Evolutionary conservation across 2,888 invertebrate species (phyloP).

Genomic region (Kryphioiulus occultus): DNA sequence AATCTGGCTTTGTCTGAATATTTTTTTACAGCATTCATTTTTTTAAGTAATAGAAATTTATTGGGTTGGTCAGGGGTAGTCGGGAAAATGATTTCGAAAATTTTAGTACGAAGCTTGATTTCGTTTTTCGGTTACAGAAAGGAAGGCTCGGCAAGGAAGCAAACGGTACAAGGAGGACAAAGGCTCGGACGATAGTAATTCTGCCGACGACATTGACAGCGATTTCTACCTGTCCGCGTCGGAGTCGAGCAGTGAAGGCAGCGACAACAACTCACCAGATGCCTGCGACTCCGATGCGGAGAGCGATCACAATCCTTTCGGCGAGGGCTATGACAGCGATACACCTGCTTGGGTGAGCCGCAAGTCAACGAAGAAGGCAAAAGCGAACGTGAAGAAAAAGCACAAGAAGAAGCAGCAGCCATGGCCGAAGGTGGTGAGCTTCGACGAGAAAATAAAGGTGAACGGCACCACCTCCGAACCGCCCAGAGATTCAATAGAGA

Average conservation of each 20-base stretch:
- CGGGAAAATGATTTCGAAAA: too few species aligned
- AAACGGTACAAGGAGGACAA: constrained; percentile 56
- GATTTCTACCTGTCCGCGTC: constrained; percentile 61
- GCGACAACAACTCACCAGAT: constrained; percentile 55
- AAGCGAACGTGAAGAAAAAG: constrained; percentile 64
- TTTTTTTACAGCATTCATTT: too few species aligned
- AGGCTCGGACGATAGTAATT: constrained; percentile 56
- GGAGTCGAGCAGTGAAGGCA: constrained; percentile 56
- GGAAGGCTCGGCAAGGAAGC: constrained; percentile 54
- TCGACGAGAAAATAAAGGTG: neutral
- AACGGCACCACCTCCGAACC: neutral
- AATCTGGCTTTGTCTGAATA: too few species aligned
- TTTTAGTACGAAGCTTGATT: too few species aligned
- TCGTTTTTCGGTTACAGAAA: constrained; percentile 45
- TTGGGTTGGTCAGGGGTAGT: too few species aligned
- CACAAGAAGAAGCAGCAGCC: neutral
- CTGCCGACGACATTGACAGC: constrained; percentile 65
- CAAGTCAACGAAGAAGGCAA: constrained; percentile 69
- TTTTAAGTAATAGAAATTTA: too few species aligned
- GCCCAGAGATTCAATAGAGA: constrained; percentile 83
- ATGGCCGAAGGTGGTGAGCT: neutral
- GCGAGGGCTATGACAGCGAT: constrained; percentile 70
- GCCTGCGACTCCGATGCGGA: constrained; percentile 55
- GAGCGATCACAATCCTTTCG: constrained; percentile 91
- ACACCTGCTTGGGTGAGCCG: constrained; percentile 75